Percentiles rank a stretch among this genome's conserved stretches.
Evolutionary conservation across 2,113 vertebrate genomes (phyloP).

Genomic region (Xiphorhynchus elegans): DNA sequence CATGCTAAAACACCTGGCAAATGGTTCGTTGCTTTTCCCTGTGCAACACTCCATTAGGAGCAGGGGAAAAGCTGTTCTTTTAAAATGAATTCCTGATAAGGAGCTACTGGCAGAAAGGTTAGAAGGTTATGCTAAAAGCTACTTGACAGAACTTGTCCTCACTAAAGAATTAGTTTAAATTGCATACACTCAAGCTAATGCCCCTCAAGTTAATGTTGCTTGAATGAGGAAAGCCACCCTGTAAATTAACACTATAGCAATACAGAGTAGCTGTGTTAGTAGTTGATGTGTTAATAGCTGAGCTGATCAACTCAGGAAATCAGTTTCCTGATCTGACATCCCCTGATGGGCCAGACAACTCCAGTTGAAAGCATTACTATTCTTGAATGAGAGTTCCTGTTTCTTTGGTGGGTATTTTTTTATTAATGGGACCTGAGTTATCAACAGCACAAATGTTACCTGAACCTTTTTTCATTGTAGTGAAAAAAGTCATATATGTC

Average conservation of each 20-base stretch:
- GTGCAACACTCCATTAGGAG: not conserved
- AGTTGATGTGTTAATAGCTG: not conserved
- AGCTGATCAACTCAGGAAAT: not conserved
- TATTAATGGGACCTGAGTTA: not conserved
- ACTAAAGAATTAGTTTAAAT: not conserved
- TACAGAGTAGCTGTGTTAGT: not conserved
- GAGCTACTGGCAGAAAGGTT: not conserved
- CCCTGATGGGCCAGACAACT: not conserved
- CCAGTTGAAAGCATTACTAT: not conserved
- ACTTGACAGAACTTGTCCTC: not conserved
- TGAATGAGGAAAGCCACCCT: not conserved
- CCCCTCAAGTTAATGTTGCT: not conserved
- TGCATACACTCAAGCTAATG: not conserved
- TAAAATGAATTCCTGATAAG: not conserved
- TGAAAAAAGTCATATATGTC: fast-evolving
- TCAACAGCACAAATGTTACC: not conserved
- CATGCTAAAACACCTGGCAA: not conserved
- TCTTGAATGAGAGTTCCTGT: not conserved
- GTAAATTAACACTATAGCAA: not conserved
- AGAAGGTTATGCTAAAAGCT: not conserved
- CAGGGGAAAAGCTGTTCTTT: not conserved
- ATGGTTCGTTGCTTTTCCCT: not conserved
- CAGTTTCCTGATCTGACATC: not conserved
- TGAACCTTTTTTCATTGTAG: not conserved
- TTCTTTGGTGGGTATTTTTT: not conserved